Evolutionary conservation across 2,888 invertebrate species (phyloP).

Genomic region (Tetheella fluctuosa): DNA sequence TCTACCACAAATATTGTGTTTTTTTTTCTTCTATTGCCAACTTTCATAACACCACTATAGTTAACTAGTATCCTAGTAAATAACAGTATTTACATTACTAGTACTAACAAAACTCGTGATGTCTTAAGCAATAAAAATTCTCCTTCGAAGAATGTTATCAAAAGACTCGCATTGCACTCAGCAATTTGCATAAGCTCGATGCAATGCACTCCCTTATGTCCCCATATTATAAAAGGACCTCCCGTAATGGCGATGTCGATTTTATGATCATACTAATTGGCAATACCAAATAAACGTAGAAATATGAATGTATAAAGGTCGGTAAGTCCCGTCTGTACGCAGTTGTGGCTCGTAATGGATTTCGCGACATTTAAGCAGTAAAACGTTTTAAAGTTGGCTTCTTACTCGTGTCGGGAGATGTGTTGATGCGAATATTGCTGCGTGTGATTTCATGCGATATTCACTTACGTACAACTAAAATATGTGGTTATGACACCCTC

Average conservation of each 20-base stretch:
- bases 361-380: conserved; percentile 42
- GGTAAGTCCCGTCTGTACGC: conserved; percentile 27
- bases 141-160: background rate
- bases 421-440: conserved; percentile 1
- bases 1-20: no score
- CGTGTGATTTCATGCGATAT: background rate
- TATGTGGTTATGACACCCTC: background rate
- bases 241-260: conserved; percentile 59
- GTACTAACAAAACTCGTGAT: background rate
- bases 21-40: no score
- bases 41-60: no score
- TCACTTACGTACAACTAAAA: no score
- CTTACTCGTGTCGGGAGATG: conserved; percentile 18
- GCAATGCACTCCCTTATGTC: conserved; percentile 36
- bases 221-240: conserved; percentile 50
- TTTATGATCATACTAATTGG: conserved; percentile 76
- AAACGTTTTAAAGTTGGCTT: conserved; percentile 24
- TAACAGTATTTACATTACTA: background rate
- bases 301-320: conserved; percentile 61
- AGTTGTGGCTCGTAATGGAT: conserved; percentile 42
- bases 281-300: conserved; percentile 70
- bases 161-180: background rate
- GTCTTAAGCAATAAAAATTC: conserved; percentile 7
- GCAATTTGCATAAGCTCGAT: conserved; percentile 25
- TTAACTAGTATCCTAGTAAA: no score